Evolutionary conservation across 2,113 vertebrate species (phyloP).

Genomic region (Leuciscus idus): DNA sequence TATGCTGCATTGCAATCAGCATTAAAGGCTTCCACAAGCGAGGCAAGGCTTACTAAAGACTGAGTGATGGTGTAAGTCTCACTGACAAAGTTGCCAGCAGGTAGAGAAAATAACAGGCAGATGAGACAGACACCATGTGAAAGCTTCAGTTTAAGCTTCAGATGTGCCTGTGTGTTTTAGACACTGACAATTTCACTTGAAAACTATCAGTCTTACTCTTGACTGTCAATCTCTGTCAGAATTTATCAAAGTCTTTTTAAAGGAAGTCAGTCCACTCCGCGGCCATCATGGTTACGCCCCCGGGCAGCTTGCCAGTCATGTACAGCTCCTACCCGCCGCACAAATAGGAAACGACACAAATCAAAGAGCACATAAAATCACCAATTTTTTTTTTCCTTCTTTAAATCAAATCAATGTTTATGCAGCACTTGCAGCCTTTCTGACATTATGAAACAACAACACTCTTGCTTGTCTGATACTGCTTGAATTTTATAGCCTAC

Average conservation of each 20-base stretch:
- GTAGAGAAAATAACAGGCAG: background rate
- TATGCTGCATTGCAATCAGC: background rate
- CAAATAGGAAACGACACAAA: background rate
- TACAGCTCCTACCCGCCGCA: background rate
- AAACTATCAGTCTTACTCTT: slow-evolving; percentile 28
- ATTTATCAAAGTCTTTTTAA: background rate
- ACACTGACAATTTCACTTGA: slow-evolving; percentile 29
- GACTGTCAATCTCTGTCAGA: slow-evolving; percentile 26
- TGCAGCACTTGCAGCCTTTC: background rate
- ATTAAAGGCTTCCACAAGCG: background rate
- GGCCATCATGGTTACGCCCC: background rate
- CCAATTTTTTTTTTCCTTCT: too few species aligned
- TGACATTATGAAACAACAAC: background rate
- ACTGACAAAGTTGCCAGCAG: slow-evolving; percentile 17
- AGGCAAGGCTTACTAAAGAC: slow-evolving; percentile 2
- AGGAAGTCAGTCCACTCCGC: background rate
- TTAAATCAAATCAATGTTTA: background rate
- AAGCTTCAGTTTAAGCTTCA: slow-evolving; percentile 30
- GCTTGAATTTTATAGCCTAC: background rate
- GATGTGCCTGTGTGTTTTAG: slow-evolving; percentile 1
- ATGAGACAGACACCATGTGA: slow-evolving; percentile 18
- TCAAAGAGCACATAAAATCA: background rate
- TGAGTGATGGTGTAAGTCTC: slow-evolving; percentile 13
- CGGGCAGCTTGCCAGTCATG: background rate
- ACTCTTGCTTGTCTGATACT: background rate